Evolutionary conservation across 1,140 invertebrate species (phyloP).

Genomic region (Chironomus tepperi): DNA sequence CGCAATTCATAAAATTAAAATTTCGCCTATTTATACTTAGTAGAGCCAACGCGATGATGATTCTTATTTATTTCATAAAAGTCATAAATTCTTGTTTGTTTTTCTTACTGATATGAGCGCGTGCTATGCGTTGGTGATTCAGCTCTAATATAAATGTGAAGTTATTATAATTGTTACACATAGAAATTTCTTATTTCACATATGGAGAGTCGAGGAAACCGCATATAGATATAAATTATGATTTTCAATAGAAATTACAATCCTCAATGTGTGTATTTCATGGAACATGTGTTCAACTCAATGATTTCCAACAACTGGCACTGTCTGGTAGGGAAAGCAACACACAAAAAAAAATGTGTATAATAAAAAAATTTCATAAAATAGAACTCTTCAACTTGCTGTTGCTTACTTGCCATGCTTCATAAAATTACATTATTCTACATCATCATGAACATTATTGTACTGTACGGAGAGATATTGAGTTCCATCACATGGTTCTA

Average conservation of each 20-base stretch:
- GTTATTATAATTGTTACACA: too few species aligned
- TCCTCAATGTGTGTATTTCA: too few species aligned
- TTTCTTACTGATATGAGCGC: not conserved
- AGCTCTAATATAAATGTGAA: too few species aligned
- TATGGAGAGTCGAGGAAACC: not conserved
- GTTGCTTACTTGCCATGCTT: not conserved
- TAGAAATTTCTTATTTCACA: not conserved
- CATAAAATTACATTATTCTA: slow-evolving; percentile 14
- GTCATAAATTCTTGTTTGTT: not conserved
- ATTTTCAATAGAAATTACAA: slow-evolving; percentile 11
- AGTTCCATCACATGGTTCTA: not conserved
- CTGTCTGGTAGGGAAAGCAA: not conserved
- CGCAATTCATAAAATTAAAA: not conserved
- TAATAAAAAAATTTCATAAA: not conserved
- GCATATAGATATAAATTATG: not conserved
- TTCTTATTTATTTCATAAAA: not conserved
- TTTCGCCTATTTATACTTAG: too few species aligned
- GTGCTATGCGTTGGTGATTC: slow-evolving; percentile 9
- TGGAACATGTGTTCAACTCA: not conserved
- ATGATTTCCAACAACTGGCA: not conserved
- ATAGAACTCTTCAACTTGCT: not conserved
- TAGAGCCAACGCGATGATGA: not conserved
- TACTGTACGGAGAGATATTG: not conserved
- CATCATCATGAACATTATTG: not conserved
- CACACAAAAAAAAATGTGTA: too few species aligned